Evolutionary conservation across 1,140 invertebrate genomes (phyloP).

Genomic region (Drosophila bipectinata): DNA sequence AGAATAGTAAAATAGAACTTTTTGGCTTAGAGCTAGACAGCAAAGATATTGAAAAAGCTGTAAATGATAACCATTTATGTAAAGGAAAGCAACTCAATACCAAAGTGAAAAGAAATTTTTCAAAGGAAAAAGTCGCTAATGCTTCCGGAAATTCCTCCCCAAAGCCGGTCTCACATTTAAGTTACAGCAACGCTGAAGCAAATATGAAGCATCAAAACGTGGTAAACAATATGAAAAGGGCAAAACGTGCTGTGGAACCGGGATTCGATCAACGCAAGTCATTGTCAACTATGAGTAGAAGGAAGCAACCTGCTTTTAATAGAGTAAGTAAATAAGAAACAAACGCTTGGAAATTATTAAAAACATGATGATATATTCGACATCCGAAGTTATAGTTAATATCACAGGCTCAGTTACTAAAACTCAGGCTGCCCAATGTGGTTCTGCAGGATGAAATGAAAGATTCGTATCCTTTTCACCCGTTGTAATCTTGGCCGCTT

Average conservation of each 20-base stretch:
- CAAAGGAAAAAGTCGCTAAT: background rate
- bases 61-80: background rate
- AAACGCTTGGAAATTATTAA: too few species aligned
- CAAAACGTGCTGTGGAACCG: conserved; percentile 85
- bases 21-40: conserved; percentile 59
- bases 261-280: conserved; percentile 88
- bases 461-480: conserved; percentile 43
- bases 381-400: conserved; percentile 59
- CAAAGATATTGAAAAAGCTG: conserved; percentile 35
- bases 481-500: conserved; percentile 83
- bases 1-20: conserved; percentile 43
- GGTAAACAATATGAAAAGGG: conserved; percentile 87
- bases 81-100: background rate
- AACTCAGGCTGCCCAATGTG: conserved; percentile 39
- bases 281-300: conserved; percentile 87
- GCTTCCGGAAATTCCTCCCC: conserved; percentile 27
- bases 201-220: conserved; percentile 83
- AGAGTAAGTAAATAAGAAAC: conserved; percentile 84
- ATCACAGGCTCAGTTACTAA: conserved; percentile 1
- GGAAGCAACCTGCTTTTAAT: conserved; percentile 86
- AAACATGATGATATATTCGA: conserved; percentile 78
- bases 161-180: conserved; percentile 83
- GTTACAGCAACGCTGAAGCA: conserved; percentile 84
- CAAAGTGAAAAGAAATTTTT: background rate
- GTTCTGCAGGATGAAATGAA: conserved; percentile 33